These are phyloP conservation scores for Mesembrinibis cayennensis DNA, from an alignment of 2,113 vertebrate species.

Conservation along the genomic window DNA sequence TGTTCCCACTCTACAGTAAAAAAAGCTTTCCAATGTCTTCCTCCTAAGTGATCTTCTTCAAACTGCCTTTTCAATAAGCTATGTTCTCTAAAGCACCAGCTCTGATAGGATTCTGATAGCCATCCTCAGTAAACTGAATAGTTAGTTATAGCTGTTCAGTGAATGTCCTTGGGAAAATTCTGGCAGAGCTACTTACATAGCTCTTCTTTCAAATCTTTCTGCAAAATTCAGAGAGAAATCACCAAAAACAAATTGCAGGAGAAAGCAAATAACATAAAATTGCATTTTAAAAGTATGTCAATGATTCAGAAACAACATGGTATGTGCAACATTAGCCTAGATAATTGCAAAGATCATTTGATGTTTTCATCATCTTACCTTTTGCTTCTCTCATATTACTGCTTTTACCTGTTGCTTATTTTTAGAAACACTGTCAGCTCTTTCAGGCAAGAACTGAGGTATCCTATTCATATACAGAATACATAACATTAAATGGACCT, in stretches of 20 bases:
- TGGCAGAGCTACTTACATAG: background rate
- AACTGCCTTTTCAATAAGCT: background rate
- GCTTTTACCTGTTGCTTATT: background rate
- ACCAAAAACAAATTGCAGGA: background rate
- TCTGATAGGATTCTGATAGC: background rate
- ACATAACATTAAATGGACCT: background rate
- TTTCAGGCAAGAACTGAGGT: background rate
- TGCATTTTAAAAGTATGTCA: background rate
- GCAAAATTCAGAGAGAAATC: background rate
- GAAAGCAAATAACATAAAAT: background rate
- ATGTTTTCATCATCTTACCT: background rate
- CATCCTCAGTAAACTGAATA: background rate
- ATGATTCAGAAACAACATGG: background rate
- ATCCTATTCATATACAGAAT: background rate
- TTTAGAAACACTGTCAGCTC: background rate
- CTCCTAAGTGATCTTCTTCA: background rate
- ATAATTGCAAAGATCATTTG: background rate
- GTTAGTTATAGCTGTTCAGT: background rate
- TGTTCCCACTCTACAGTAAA: background rate
- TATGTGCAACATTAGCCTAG: background rate
- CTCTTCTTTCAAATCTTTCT: background rate
- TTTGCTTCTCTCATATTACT: background rate
- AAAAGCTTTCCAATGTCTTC: background rate
- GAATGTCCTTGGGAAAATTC: background rate
- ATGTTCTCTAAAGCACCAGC: background rate